A percentile compares a stretch with the other conserved stretches of the same genome.
phyloP scores from a whole-genome alignment of 2,113 vertebrate genomes.

The Morone chrysops region DNA sequence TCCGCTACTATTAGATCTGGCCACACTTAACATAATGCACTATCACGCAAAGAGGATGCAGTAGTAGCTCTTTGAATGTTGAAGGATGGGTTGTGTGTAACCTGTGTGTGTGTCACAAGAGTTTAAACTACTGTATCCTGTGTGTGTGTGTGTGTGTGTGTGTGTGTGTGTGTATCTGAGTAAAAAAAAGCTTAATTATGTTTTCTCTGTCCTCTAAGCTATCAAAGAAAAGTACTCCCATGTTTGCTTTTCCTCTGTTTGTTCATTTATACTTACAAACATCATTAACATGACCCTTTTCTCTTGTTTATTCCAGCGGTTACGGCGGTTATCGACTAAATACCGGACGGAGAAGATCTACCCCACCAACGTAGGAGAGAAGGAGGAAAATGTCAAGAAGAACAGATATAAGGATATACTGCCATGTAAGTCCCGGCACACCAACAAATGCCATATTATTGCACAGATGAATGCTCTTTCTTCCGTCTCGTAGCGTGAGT shows the following conservation, averaged over 20 bases:
- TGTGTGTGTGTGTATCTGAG: not conserved
- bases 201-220: not conserved
- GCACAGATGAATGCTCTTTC: not conserved
- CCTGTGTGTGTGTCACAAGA: conserved; percentile 5
- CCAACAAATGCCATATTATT: not conserved
- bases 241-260: not conserved
- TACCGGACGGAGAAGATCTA: conserved; percentile 99
- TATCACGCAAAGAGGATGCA: conserved; percentile 4
- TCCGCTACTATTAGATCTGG: conserved; percentile 52
- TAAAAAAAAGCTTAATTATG: not conserved
- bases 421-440: conserved; percentile 89
- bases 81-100: not conserved
- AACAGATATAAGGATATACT: conserved; percentile 99
- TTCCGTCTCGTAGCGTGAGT: not conserved
- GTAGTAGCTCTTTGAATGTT: not conserved
- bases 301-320: conserved; percentile 85
- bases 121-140: not conserved
- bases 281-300: not conserved
- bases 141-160: not conserved
- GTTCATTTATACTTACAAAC: not conserved
- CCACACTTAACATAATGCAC: conserved; percentile 24
- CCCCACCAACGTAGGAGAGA: conserved; percentile 94
- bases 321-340: conserved; percentile 97
- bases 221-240: not conserved
- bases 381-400: conserved; percentile 99